Evolutionary conservation across 2,888 invertebrate genomes (phyloP).

Genomic region (Bombylius discolor): DNA sequence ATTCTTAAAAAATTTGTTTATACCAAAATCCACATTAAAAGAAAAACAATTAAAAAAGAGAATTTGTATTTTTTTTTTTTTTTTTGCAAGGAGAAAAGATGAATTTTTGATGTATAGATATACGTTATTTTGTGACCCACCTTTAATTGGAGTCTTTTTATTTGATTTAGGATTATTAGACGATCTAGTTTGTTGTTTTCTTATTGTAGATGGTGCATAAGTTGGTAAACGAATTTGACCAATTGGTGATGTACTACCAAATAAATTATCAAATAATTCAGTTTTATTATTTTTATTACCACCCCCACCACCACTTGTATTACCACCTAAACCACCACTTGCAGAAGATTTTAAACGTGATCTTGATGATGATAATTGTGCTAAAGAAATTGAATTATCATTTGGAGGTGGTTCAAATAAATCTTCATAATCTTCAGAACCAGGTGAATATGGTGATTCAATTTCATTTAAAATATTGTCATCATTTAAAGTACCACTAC

Average conservation of each 20-base stretch:
- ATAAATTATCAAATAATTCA: slow-evolving; percentile 50
- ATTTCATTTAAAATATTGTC: slow-evolving; percentile 48
- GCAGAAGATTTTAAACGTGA: neutral
- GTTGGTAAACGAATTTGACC: slow-evolving; percentile 20
- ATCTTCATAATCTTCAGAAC: slow-evolving; percentile 78
- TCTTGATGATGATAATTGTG: slow-evolving; percentile 10
- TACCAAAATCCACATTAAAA: no score
- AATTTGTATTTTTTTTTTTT: neutral
- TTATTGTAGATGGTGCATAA: slow-evolving; percentile 16
- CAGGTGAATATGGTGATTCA: slow-evolving; percentile 79
- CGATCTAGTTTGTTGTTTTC: slow-evolving; percentile 11
- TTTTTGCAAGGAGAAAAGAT: no score
- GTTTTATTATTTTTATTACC: slow-evolving; percentile 19
- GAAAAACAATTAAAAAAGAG: no score
- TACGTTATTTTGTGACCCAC: slow-evolving; percentile 22
- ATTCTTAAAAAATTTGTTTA: no score
- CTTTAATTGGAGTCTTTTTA: slow-evolving; percentile 28
- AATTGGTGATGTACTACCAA: slow-evolving; percentile 43
- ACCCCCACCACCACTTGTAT: slow-evolving; percentile 17
- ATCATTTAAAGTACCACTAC: slow-evolving; percentile 32
- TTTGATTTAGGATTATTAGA: slow-evolving; percentile 20
- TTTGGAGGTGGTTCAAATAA: slow-evolving; percentile 62
- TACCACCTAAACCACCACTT: neutral
- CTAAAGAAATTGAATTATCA: slow-evolving; percentile 1
- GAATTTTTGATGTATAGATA: neutral